These are phyloP conservation scores for Pipra filicauda DNA, from an alignment of 2,113 vertebrate genomes.

Conservation along the genomic window DNA sequence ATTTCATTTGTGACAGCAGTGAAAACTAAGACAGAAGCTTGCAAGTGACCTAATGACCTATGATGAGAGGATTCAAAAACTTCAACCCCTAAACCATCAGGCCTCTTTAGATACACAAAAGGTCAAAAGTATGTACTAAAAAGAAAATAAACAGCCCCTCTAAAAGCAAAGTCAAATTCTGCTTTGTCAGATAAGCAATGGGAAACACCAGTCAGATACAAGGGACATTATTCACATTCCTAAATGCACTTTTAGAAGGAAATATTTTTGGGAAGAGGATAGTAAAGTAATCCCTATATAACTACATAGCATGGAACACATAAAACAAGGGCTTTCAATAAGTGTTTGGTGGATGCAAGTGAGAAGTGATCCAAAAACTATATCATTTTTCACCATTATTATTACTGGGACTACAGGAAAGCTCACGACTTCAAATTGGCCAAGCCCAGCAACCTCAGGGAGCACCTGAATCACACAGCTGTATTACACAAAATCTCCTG, in stretches of 20 bases:
- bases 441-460: not conserved
- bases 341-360: not conserved
- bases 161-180: not conserved
- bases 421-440: accelerated
- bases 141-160: not conserved
- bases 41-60: not conserved
- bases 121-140: not conserved
- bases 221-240: accelerated
- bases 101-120: not conserved
- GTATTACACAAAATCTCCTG: not conserved
- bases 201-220: not conserved
- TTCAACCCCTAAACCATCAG: not conserved
- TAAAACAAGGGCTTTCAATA: not conserved
- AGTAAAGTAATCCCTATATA: not conserved
- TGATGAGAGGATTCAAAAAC: not conserved
- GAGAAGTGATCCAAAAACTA: not conserved
- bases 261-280: not conserved
- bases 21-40: not conserved
- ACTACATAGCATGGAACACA: not conserved
- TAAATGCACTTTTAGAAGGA: not conserved
- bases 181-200: not conserved
- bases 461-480: not conserved
- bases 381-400: not conserved
- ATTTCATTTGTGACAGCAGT: not conserved
- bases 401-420: not conserved